phyloP scores from a whole-genome alignment of 2,113 vertebrate genomes.

The Marmota flaviventris region DNA sequence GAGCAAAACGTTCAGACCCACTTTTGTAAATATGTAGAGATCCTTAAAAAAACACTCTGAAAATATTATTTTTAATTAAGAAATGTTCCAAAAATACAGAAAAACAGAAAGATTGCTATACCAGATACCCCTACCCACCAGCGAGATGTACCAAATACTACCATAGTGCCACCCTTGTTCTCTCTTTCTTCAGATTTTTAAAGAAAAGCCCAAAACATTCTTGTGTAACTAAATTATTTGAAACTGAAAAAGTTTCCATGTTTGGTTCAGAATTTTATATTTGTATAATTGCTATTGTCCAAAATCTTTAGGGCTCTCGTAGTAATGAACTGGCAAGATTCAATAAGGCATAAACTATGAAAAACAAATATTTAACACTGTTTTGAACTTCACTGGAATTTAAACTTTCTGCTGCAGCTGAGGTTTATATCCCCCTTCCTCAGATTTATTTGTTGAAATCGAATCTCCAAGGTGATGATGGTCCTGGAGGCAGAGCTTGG shows the following conservation, averaged over 20 bases:
- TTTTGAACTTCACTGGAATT: background rate
- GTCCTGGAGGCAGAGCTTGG: background rate
- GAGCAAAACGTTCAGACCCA: background rate
- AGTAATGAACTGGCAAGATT: background rate
- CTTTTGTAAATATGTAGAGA: background rate
- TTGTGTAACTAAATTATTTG: background rate
- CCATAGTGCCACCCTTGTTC: background rate
- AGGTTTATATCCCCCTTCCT: background rate
- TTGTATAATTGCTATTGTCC: accelerated
- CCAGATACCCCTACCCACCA: background rate
- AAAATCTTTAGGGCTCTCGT: background rate
- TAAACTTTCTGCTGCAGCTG: background rate
- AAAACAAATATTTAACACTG: background rate
- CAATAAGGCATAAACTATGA: background rate
- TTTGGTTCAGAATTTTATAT: background rate
- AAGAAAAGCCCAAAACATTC: background rate
- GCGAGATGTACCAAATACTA: background rate
- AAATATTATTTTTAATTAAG: background rate
- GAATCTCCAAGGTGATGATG: background rate
- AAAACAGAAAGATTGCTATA: background rate
- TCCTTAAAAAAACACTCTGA: background rate
- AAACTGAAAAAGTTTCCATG: background rate
- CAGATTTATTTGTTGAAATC: background rate
- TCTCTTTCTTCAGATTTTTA: constrained; percentile 36
- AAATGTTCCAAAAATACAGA: constrained; percentile 4